A percentile compares a stretch with the other conserved stretches of the same genome.
Conservation (phyloP, 1,140 invertebrate genomes). For the Achatina immaculata region DNA sequence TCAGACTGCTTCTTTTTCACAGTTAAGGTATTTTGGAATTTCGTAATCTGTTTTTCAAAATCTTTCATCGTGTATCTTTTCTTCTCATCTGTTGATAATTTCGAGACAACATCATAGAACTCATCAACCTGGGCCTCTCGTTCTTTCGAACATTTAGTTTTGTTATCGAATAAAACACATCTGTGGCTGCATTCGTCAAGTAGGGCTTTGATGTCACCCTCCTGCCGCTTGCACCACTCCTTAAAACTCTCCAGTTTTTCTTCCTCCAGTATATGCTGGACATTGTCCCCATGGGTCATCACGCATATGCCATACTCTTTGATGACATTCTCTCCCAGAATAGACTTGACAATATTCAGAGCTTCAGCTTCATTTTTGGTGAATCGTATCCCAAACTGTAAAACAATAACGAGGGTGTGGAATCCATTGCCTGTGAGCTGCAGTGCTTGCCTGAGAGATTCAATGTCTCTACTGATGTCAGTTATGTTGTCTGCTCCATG, state of each 20-base stretch:
- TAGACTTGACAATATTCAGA: background rate
- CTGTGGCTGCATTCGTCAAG: background rate
- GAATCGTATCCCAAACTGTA: background rate
- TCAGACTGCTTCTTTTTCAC: too few relatives aligned
- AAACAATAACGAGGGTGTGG: background rate
- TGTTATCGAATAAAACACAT: background rate
- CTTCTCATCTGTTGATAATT: too few relatives aligned
- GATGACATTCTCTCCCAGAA: conserved; percentile 12
- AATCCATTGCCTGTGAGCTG: background rate
- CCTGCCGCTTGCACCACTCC: background rate
- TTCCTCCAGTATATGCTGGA: background rate
- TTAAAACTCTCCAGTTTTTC: background rate
- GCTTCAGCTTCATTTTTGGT: background rate
- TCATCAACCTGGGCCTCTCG: background rate
- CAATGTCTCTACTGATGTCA: too few relatives aligned
- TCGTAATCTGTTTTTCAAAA: too few relatives aligned
- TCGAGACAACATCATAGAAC: background rate
- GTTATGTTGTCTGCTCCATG: too few relatives aligned
- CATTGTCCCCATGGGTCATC: background rate
- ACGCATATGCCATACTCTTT: background rate
- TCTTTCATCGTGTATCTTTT: background rate
- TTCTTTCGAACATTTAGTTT: background rate
- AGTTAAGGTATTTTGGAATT: too few relatives aligned
- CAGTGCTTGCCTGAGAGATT: background rate
- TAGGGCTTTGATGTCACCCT: background rate